Percentiles rank a stretch among this genome's conserved stretches.
These are phyloP conservation scores for Psilopogon haemacephalus DNA, from an alignment of 2,113 vertebrate genomes.

Conservation along the genomic window DNA sequence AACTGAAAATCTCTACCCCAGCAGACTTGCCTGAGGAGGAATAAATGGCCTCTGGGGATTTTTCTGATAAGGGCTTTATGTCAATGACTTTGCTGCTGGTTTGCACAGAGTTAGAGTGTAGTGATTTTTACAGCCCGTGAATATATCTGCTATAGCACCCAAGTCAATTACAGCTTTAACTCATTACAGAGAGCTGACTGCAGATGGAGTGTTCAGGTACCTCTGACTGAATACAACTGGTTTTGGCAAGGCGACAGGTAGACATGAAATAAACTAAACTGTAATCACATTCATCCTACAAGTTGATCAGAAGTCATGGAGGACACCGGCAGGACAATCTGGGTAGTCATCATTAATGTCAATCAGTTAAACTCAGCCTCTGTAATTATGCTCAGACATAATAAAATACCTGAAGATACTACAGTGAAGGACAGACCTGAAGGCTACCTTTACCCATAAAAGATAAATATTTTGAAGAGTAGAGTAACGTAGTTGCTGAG, in stretches of 20 bases:
- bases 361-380: not conserved
- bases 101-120: not conserved
- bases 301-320: not conserved
- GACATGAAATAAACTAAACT: not conserved
- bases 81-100: not conserved
- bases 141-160: not conserved
- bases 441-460: not conserved
- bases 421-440: not conserved
- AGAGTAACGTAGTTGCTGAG: not conserved
- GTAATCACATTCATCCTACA: not conserved
- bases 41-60: not conserved
- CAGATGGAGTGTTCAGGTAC: not conserved
- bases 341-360: not conserved
- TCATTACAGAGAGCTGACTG: not conserved
- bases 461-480: not conserved
- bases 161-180: not conserved
- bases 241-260: not conserved
- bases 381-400: not conserved
- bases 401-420: not conserved
- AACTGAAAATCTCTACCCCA: not conserved
- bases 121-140: not conserved
- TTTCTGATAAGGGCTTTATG: not conserved
- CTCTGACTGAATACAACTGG: not conserved
- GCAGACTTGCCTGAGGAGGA: not conserved
- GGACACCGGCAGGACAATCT: not conserved